Base-by-base conservation (phyloP, 2,888 invertebrate genomes). In the Mactromeris polynyma region DNA sequence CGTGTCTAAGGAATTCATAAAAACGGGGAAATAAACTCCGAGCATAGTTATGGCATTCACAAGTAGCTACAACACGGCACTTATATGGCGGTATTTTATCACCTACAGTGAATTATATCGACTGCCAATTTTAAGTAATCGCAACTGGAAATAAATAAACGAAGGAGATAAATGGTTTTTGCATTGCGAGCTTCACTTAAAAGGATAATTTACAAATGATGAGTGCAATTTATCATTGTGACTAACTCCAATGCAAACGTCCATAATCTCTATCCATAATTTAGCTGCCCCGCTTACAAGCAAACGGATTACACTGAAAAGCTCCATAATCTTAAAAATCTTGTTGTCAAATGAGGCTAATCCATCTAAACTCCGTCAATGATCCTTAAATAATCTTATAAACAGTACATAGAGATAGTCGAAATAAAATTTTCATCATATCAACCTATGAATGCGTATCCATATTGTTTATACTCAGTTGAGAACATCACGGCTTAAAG, bases 131-230 rank as follows among this genome's bases (percentile, higher is more conserved):
- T 58, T 40, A 89, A 79, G 86, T 58, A 77, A 42, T 31, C 46
- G 69, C 85, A 91, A 77, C 87, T 83, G 31, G 4, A 33, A 36
- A 40, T n/a, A 54, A 64, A 54, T 42, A 69, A 42, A 33, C 42
- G n/a, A 42, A 36, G 33, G 51, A 80, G 46, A 87, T 91, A 89
- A 54, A 40, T 58, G 73, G 19, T 83, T 91, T 33, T 87, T 19
- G 83, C 85, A 87, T 40, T n/a, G 58, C n/a, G n/a, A 4, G 51
- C n/a, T 54, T 38, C 64, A 78, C 83, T 81, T 89, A 91, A 89
- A 86, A 84, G 93, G 93, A 93, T 94, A 94, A 94, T 93, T 93
- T 93, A 88, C 90, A 89, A 93, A 93, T 93, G 93, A 94, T 94
- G 93, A 92, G 89, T 78, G 83, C 86, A 69, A 93, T 93, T 93